These are phyloP conservation scores for Chaetogeoica ovagalla DNA, from an alignment of 2,888 invertebrate genomes.

Conservation along the genomic window DNA sequence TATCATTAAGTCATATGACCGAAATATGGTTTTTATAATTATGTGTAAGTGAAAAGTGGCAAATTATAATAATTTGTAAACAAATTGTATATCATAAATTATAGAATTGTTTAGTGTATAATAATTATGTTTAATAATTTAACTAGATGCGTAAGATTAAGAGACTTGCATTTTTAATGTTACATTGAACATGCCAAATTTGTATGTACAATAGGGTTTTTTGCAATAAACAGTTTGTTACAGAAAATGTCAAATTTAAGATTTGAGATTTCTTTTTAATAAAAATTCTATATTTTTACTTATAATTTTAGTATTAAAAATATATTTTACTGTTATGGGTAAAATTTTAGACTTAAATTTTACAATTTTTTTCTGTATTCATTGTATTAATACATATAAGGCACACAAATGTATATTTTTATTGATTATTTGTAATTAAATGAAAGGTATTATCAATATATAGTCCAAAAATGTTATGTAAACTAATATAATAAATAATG, in stretches of 20 bases:
- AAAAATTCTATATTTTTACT: no score
- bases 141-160: background rate
- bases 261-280: background rate
- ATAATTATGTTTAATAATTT: background rate
- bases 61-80: conserved; percentile 6
- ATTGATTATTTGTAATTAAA: conserved; percentile 24
- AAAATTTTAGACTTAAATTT: conserved; percentile 1
- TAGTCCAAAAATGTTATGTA: conserved; percentile 12
- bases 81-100: background rate
- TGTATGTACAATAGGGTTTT: background rate
- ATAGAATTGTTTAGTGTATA: background rate
- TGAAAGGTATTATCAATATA: background rate
- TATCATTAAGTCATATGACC: background rate
- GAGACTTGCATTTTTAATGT: background rate
- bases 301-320: no score
- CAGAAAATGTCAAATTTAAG: background rate
- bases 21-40: background rate
- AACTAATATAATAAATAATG: conserved; percentile 18
- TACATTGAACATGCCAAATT: conserved; percentile 11
- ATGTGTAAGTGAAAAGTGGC: background rate
- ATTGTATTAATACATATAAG: background rate
- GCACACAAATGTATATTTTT: background rate
- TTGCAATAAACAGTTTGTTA: background rate
- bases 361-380: background rate
- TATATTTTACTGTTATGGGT: no score